Evolutionary conservation across 2,113 vertebrate genomes (phyloP), one percentile per base, ranked within the genome.

Genomic region (Syngnathoides biaculeatus): DNA sequence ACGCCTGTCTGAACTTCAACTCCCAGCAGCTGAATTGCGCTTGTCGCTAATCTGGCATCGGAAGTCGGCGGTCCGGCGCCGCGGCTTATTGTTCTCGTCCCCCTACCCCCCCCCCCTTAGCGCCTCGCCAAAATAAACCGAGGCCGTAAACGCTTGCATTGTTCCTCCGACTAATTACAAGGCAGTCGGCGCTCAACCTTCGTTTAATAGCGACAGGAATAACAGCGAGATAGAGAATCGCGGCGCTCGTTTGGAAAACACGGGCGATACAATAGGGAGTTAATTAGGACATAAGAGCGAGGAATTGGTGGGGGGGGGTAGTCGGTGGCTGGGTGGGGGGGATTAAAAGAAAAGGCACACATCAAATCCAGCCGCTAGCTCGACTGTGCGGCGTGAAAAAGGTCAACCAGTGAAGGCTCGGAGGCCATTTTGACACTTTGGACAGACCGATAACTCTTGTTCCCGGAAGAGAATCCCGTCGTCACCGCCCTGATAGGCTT

Each of bases 21-120:
- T 82, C 47, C 1, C 56, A 62, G 70, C 78, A 75, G 63, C 78
- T 87, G 82, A 74, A 87, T 86, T 76, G 57, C 57, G 74, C 85
- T 59, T 77, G 78, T 81, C 69, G 64, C 88, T 91, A 92, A 90
- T 89, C 88, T 89, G 86, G 87, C 85, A 73, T 82, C 79, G 78
- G 75, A 86, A 87, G 67, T 77, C 82, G 82, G 79, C 67, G 81
- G 86, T 83, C 88, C 84, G 79, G 89, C 84, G 78, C 85, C 67
- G 75, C 82, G 87, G 86, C 90, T 91, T 91, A 91, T 90, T 90
- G 90, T 90, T 89, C 84, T 85, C 90, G 82, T 90, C 67, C 78
- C 83, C 72, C 87, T 70, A 4, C 74, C 20, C 39, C 24, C 22
- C 65, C 69, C 77, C 58, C 26, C 50, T 83, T 79, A 74, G 77